A percentile compares a stretch with the other conserved stretches of the same genome.
Evolutionary conservation across 2,113 vertebrate species (phyloP).

Genomic region (Sylvietta virens): DNA sequence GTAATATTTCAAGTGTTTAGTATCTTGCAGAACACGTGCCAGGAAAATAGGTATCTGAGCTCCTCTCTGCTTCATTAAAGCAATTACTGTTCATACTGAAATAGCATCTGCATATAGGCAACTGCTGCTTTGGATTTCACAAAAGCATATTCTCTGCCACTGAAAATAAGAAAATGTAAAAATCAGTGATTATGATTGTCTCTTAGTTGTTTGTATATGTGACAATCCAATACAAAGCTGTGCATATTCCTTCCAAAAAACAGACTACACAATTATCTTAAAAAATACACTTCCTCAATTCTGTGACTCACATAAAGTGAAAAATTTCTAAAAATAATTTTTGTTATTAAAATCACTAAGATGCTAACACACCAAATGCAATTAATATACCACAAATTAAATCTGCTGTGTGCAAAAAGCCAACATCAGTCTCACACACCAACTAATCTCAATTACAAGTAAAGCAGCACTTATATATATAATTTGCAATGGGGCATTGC

Average conservation of each 20-base stretch:
- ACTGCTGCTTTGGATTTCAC: not conserved
- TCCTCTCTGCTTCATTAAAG: conserved; percentile 5
- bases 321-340: not conserved
- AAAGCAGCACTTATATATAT: not conserved
- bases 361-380: not conserved
- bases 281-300: not conserved
- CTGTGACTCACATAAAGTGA: not conserved
- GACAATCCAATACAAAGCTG: not conserved
- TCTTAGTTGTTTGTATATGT: not conserved
- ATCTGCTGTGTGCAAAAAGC: not conserved
- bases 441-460: not conserved
- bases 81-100: not conserved
- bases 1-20: not conserved
- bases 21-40: not conserved
- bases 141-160: not conserved
- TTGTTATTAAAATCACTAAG: not conserved
- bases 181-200: not conserved
- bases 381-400: not conserved
- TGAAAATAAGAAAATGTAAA: not conserved
- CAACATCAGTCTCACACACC: not conserved
- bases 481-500: not conserved
- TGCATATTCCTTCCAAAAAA: not conserved
- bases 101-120: not conserved
- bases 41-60: not conserved
- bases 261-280: not conserved